These are phyloP conservation scores for Micrasema minimum DNA, from an alignment of 1,140 invertebrate genomes.

Conservation along the genomic window DNA sequence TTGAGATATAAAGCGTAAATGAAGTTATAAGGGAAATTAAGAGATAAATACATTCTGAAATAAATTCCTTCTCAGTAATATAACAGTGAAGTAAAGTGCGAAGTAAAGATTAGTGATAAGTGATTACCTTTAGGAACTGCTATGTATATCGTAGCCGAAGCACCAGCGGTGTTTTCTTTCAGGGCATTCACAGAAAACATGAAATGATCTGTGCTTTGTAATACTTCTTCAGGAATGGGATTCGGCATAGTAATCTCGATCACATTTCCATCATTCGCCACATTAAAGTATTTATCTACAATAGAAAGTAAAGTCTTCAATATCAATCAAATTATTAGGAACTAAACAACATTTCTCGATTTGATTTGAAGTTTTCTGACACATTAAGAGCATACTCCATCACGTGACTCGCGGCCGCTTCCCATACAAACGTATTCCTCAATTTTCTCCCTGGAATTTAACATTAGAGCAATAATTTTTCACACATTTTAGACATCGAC, in stretches of 20 bases:
- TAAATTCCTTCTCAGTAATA: neutral
- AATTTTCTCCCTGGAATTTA: too few relatives aligned
- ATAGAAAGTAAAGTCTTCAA: neutral
- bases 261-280: slow-evolving; percentile 9
- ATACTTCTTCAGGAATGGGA: slow-evolving; percentile 33
- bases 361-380: neutral
- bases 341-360: neutral
- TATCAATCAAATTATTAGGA: neutral
- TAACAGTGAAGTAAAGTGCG: too few relatives aligned
- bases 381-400: too few relatives aligned
- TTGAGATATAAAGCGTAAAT: neutral
- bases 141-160: slow-evolving; percentile 34
- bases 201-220: slow-evolving; percentile 18
- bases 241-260: slow-evolving; percentile 4
- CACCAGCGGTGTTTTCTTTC: slow-evolving; percentile 18
- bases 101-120: too few relatives aligned
- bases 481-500: too few relatives aligned
- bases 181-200: slow-evolving; percentile 34
- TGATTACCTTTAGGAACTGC: slow-evolving; percentile 39
- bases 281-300: slow-evolving; percentile 33
- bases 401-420: too few relatives aligned
- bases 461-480: too few relatives aligned
- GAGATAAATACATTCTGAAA: neutral
- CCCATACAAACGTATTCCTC: too few relatives aligned
- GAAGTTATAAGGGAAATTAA: neutral